Percentiles rank a stretch among this genome's conserved stretches.
These are phyloP conservation scores for Tarsius wallacei DNA, from an alignment of 2,797 vertebrate species.

Conservation along the genomic window DNA sequence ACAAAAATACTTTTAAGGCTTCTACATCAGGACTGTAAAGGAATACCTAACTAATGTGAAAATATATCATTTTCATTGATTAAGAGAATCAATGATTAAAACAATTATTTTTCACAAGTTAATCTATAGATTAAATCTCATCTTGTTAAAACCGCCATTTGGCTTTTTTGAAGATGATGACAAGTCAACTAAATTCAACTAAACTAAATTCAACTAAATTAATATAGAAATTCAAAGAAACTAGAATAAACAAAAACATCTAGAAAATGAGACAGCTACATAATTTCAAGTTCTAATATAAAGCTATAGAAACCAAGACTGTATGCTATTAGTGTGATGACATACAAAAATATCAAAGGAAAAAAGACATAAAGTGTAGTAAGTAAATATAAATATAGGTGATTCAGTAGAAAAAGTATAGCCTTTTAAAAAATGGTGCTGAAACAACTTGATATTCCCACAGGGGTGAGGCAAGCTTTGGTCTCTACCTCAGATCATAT, in stretches of 20 bases:
- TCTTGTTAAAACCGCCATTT: neutral
- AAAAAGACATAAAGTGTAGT: neutral
- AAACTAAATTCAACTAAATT: no score
- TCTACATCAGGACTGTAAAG: neutral
- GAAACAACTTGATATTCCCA: neutral
- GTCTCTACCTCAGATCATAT: neutral
- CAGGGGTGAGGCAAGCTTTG: neutral
- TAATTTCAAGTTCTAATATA: no score
- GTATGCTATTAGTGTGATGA: neutral
- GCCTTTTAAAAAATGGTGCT: neutral
- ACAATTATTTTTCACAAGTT: neutral
- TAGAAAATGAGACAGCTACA: neutral
- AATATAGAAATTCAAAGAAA: neutral
- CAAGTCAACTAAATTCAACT: no score
- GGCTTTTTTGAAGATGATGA: neutral
- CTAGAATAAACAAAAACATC: neutral
- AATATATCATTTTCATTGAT: conserved; percentile 2
- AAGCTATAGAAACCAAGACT: neutral
- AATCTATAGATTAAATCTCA: neutral
- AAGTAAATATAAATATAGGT: neutral
- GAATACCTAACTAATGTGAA: neutral
- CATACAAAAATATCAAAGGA: neutral
- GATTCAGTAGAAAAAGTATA: neutral
- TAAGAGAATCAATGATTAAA: neutral
- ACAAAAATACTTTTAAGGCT: neutral